Base-by-base conservation (phyloP, 2,113 vertebrate genomes). In the Microcebus murinus region DNA sequence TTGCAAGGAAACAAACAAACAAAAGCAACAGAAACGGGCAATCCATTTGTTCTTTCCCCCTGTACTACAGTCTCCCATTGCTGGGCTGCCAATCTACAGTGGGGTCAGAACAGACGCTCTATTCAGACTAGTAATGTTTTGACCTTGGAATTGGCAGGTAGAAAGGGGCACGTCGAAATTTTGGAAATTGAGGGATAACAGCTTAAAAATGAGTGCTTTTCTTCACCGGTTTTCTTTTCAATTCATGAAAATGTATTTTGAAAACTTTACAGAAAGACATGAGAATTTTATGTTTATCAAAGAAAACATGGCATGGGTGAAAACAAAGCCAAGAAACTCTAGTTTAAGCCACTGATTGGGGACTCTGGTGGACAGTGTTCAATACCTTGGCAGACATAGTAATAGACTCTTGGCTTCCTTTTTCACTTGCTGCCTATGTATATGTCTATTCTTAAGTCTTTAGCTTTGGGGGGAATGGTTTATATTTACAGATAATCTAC, bases 191-290 rank as follows among this genome's bases (percentile, higher is more conserved):
- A 34, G 71, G 65, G 67, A 77, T n/a, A 17, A n/a, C 1, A 86
- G n/a, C 25, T 96, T 77, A 14, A 89, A 95, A 95, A 91, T 18
- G 42, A 74, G 29, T 52, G 23, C 79, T 82, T 85, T 87, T 5
- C 82, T 91, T 45, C 10, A 76, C 34, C 17, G 39, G 48, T 85
- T 82, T 89, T 90, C 39, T 96, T 96, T 87, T 81, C 2, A 84
- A 68, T 42, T 87, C n/a, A 90, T 77, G 73, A 92, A 91, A 89
- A 79, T 25, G 50, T 31, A 70, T 42, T 93, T 96, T 83, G 12
- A 81, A 95, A 88, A 29, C 34, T 39, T 82, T 59, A 57, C 48
- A 74, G 87, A 88, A 90, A 81, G 80, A 94, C 6, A 76, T 10
- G 65, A 88, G 29, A 92, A 57, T 45, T 90, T 85, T 81, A 82